A percentile compares a stretch with the other conserved stretches of the same genome.
phyloP scores from a whole-genome alignment of 1,140 invertebrate species.

The Drosophila nannoptera region DNA sequence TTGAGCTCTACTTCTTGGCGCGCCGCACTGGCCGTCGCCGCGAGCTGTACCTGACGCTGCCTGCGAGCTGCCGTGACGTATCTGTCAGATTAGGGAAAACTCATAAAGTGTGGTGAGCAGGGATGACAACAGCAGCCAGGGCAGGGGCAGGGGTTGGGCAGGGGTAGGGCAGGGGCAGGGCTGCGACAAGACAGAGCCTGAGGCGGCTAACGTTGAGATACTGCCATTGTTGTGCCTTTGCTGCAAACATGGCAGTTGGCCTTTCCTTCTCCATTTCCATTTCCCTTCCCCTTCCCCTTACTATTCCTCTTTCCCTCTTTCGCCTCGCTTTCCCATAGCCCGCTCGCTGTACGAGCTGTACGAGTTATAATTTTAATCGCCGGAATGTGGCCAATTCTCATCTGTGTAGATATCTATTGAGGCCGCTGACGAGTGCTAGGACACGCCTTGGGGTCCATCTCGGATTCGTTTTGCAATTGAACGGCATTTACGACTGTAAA shows the following conservation, averaged over 20 bases:
- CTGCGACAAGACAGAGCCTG: no score
- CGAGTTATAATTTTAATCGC: slow-evolving; percentile 71
- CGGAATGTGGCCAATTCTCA: slow-evolving; percentile 53
- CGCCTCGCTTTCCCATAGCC: slow-evolving; percentile 8
- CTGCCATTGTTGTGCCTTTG: slow-evolving; percentile 64
- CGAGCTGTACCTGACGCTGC: slow-evolving; percentile 19
- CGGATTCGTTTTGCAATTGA: slow-evolving; percentile 52
- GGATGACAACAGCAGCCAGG: slow-evolving; percentile 63
- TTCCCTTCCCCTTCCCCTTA: background rate
- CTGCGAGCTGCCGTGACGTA: slow-evolving; percentile 67
- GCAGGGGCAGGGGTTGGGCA: no score
- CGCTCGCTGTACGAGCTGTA: background rate
- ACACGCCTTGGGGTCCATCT: slow-evolving; percentile 10
- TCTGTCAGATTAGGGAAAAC: slow-evolving; percentile 78
- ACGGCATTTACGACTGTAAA: slow-evolving; percentile 78
- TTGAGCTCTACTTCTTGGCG: slow-evolving; percentile 1
- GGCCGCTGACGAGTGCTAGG: background rate
- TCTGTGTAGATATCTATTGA: slow-evolving; percentile 19
- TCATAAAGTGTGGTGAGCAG: slow-evolving; percentile 77
- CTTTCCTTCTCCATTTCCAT: slow-evolving; percentile 13
- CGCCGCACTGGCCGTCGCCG: background rate
- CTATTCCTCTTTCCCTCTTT: background rate
- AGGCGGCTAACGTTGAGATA: slow-evolving; percentile 46
- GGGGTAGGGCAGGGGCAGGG: no score
- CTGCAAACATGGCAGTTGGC: slow-evolving; percentile 70